Percentiles rank a stretch among this genome's conserved stretches.
Evolutionary conservation across 2,113 vertebrate genomes (phyloP).

Genomic region (human (Homo sapiens)): GRCh38 chr14:88485001-88485500

Average conservation of each 20-base stretch:
- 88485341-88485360: not conserved
- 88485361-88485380: not conserved
- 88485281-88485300: not conserved
- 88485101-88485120: conserved; percentile 97
- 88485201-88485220: not conserved
- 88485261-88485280: not conserved
- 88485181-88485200: conserved; percentile 57
- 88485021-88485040: not conserved
- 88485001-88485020: not conserved
- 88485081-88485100: conserved; percentile 95
- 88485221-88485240: conserved; percentile 2
- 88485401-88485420: not conserved
- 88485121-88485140: conserved; percentile 93
- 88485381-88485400: not conserved
- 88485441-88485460: not conserved
- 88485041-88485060: not conserved
- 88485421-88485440: not conserved
- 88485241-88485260: not conserved
- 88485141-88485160: conserved; percentile 94
- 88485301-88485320: not conserved
- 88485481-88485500: not conserved
- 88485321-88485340: not conserved
- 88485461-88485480: not conserved
- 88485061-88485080: conserved; percentile 88
- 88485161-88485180: conserved; percentile 81